These are phyloP conservation scores for Florisuga fusca DNA, from an alignment of 2,797 vertebrate genomes.

Conservation along the genomic window DNA sequence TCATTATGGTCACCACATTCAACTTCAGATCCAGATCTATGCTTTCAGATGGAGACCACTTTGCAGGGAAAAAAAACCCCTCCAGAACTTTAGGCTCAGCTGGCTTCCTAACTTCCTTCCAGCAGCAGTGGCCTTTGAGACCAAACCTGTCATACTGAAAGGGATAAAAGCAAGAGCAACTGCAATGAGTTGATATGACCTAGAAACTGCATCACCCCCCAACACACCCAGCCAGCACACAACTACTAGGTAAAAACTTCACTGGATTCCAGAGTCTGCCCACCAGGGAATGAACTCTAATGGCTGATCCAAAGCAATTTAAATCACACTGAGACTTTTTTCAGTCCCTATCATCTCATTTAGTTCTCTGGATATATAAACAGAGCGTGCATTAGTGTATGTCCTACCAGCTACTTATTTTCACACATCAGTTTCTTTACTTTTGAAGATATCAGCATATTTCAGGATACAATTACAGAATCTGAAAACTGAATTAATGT, in stretches of 20 bases:
- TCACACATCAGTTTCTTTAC: conserved; percentile 13
- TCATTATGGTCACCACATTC: background rate
- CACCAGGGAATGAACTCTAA: background rate
- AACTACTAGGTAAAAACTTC: background rate
- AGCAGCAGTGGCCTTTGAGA: background rate
- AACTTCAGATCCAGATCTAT: background rate
- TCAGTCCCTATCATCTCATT: background rate
- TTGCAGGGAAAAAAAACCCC: background rate
- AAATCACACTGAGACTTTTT: background rate
- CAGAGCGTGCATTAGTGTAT: background rate
- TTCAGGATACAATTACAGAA: conserved; percentile 23
- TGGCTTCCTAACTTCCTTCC: background rate
- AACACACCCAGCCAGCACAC: fast-evolving
- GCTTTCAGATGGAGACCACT: fast-evolving
- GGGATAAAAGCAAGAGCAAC: background rate
- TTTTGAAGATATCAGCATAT: conserved; percentile 36
- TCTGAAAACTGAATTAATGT: conserved; percentile 47
- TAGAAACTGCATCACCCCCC: background rate
- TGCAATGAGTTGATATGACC: background rate
- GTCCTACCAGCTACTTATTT: background rate
- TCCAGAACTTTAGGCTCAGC: background rate
- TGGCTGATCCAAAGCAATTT: background rate
- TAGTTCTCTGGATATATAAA: background rate
- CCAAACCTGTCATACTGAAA: background rate
- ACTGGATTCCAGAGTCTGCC: background rate